Percentiles rank a stretch among this genome's conserved stretches.
Evolutionary conservation across 2,113 vertebrate genomes (phyloP).

Genomic region (Calonectris borealis): DNA sequence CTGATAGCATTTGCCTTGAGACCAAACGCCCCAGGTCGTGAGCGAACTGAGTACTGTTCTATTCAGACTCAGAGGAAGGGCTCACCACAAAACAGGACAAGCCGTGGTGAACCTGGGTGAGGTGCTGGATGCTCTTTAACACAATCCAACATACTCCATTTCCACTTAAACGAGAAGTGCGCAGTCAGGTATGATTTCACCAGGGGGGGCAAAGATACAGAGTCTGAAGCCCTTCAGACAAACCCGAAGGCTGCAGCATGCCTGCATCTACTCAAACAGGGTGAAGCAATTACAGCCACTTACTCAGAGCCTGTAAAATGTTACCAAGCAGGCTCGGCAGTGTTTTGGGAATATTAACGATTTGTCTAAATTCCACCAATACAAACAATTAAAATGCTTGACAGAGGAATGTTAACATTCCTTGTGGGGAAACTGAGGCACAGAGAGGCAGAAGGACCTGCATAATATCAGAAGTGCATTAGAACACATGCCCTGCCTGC

Average conservation of each 20-base stretch:
- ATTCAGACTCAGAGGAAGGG: background rate
- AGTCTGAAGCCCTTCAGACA: background rate
- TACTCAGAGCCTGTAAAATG: background rate
- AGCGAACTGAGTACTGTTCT: fast-evolving
- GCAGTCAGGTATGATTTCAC: background rate
- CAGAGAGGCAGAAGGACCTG: background rate
- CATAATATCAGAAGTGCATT: no score
- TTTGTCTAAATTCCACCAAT: background rate
- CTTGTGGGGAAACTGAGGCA: background rate
- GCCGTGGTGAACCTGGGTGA: background rate
- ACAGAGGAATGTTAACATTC: background rate
- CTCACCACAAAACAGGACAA: background rate
- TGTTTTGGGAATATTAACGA: background rate
- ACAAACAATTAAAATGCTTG: background rate
- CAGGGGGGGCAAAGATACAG: background rate
- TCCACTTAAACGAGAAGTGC: fast-evolving
- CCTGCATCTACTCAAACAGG: background rate
- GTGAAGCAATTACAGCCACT: background rate
- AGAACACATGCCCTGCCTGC: background rate
- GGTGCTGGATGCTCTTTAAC: background rate
- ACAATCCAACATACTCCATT: background rate
- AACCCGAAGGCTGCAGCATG: background rate
- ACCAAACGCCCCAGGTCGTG: fast-evolving
- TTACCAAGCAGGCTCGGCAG: background rate
- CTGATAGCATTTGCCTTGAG: background rate